These are phyloP conservation scores for Antechinus stuartii DNA, from an alignment of 2,113 vertebrate genomes.

Conservation along the genomic window DNA sequence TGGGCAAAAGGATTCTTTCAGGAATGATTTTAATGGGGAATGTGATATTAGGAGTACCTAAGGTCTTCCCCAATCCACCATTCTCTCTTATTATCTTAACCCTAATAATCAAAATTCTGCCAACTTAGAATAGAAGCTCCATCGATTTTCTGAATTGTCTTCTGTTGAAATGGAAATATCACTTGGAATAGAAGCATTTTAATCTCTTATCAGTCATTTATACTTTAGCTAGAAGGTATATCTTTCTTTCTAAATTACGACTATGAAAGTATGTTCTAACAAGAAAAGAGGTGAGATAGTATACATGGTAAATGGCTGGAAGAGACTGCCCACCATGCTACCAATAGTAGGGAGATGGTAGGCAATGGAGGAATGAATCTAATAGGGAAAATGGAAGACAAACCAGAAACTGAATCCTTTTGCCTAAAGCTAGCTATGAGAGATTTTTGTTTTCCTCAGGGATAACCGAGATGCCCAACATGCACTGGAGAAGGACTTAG, in stretches of 20 bases:
- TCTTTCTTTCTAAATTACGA: background rate
- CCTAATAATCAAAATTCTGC: background rate
- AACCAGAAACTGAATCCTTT: background rate
- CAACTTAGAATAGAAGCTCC: background rate
- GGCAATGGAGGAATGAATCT: background rate
- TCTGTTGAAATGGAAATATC: background rate
- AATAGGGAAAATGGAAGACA: background rate
- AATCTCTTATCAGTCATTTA: background rate
- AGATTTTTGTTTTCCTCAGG: slow-evolving; percentile 39
- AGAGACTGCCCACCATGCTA: too few species aligned
- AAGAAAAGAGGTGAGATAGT: background rate
- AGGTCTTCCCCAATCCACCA: background rate
- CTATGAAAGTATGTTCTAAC: background rate
- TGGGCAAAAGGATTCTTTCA: background rate
- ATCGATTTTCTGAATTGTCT: background rate
- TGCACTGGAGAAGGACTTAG: slow-evolving; percentile 74
- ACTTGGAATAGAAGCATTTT: background rate
- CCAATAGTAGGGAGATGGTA: background rate
- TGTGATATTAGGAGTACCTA: background rate
- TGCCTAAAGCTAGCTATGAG: background rate
- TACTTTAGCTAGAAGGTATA: background rate
- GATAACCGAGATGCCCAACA: slow-evolving; percentile 82
- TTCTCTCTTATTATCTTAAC: background rate
- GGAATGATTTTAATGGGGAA: background rate
- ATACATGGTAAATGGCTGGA: background rate